Evolutionary conservation across 2,888 invertebrate genomes (phyloP), one percentile per base, ranked within the genome.

Genomic region (Myopa tessellatipennis): DNA sequence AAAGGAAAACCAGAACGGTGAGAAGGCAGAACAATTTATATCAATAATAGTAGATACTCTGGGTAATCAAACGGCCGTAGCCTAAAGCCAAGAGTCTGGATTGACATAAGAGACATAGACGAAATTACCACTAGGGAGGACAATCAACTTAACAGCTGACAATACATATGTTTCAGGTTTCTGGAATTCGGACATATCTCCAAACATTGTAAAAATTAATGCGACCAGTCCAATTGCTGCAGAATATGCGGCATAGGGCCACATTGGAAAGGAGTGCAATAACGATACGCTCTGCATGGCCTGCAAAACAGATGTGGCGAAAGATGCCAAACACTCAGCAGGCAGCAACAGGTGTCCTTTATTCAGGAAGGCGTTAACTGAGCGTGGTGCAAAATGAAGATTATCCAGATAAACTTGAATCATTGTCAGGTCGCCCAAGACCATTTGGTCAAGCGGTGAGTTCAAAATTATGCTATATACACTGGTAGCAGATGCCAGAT

Each of bases 41-140:
- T 26, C 26, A 1, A 26, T 26, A 26, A 26, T 26, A 26, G 26
- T 26, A 26, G 26, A 26, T 26, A 26, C 26, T 26, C 26, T 26
- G 2, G 26, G 26, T 26, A 26, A 26, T 26, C 26, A 26, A 26
- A 2, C 26, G 26, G 26, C 26, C 1, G 26, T 26, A 26, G 26
- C 26, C 26, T 26, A 26, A 26, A 26, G 26, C 26, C 26, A 26
- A 26, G 26, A 26, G 26, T 26, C 26, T 2, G 26, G 26, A 26
- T n/a, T 58, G 58, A 58, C 52, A 50, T 36, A 3, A 68, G 70
- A 45, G 63, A 77, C 50, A 40, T 61, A 1, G 55, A 77, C 14
- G 71, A 71, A 18, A 26, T 71, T 3, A 71, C 77, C 12, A 55
- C 71, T 36, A 71, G 52, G n/a, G 52, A 45, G 12, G 70, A 71